Conservation (phyloP, 1,140 invertebrate species). For the Mylabris phalerata region DNA sequence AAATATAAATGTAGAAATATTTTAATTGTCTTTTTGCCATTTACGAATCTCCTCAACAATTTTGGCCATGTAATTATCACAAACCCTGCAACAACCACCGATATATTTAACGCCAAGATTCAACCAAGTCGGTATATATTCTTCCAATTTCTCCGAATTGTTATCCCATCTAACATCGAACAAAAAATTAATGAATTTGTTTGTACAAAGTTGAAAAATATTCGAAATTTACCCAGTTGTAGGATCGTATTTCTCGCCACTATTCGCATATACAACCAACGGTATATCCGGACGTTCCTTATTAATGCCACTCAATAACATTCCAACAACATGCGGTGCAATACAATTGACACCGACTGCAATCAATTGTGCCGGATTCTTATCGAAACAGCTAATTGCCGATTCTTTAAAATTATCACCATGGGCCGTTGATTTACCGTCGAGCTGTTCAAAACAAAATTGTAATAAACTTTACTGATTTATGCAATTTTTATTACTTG, state of each 20-base stretch:
- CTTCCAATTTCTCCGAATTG: slow-evolving; percentile 40
- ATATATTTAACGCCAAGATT: slow-evolving; percentile 62
- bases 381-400: slow-evolving; percentile 41
- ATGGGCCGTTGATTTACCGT: slow-evolving; percentile 45
- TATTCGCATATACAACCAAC: slow-evolving; percentile 65
- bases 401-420: slow-evolving; percentile 56
- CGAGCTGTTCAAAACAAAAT: too few relatives aligned
- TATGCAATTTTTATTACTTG: slow-evolving; percentile 33
- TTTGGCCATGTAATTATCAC: slow-evolving; percentile 53
- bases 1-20: too few relatives aligned
- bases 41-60: slow-evolving; percentile 43
- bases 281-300: slow-evolving; percentile 36
- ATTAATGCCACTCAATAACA: slow-evolving; percentile 42
- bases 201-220: neutral
- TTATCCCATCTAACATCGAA: slow-evolving; percentile 9
- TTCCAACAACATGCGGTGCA: slow-evolving; percentile 42
- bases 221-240: slow-evolving; percentile 43
- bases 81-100: slow-evolving; percentile 73
- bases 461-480: too few relatives aligned
- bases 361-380: slow-evolving; percentile 43
- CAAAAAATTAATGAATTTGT: neutral
- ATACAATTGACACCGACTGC: slow-evolving; percentile 59
- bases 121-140: slow-evolving; percentile 62
- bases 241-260: slow-evolving; percentile 53
- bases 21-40: slow-evolving; percentile 1